Base-by-base conservation (phyloP, 2,113 vertebrate species). In the Hemiscyllium ocellatum region DNA sequence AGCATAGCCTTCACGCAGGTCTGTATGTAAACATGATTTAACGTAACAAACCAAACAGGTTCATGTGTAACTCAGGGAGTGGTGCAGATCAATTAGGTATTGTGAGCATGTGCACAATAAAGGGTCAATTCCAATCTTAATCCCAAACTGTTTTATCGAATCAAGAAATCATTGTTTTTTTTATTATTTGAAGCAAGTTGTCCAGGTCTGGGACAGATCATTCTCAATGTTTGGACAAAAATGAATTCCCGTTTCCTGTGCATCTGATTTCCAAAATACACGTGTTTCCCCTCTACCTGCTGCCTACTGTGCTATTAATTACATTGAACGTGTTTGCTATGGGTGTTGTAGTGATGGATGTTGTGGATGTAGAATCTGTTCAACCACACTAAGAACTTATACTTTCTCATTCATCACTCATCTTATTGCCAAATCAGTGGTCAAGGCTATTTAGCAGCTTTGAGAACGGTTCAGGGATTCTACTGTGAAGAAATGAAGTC, bases 271-370 rank as follows among this genome's bases (percentile, higher is more conserved):
- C 95, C 91, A 95, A 96, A 96, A 96, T 96, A 91, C 96, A 95
- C 69, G 95, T 96, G 96, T 96, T 96, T 94, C 95, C 96, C 96
- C 96, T 96, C 96, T 96, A 96, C 96, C 96, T 96, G 96, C 96
- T 96, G 96, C 96, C 96, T 96, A 96, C 95, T 96, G 96, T 96
- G 96, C 96, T 96, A 96, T 29, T 95, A 97, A 97, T 97, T 97
- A 98, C 97, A 97, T 97, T 96, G 96, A 96, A 5, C 69, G 87
- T 96, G 96, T 96, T 97, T 97, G 97, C 96, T 97, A 96, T 89
- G 96, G 96, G 96, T 97, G 97, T 97, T 97, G 97, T 87, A 6
- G 96, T 98, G 98, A 98, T 98, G 97, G 97, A 98, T 98, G 96
- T 96, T 0, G 47, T 96, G 96, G 96, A 85, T 56, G 96, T 47